phyloP scores from a whole-genome alignment of 2,888 invertebrate species.

The Drosophila buzzatii region DNA sequence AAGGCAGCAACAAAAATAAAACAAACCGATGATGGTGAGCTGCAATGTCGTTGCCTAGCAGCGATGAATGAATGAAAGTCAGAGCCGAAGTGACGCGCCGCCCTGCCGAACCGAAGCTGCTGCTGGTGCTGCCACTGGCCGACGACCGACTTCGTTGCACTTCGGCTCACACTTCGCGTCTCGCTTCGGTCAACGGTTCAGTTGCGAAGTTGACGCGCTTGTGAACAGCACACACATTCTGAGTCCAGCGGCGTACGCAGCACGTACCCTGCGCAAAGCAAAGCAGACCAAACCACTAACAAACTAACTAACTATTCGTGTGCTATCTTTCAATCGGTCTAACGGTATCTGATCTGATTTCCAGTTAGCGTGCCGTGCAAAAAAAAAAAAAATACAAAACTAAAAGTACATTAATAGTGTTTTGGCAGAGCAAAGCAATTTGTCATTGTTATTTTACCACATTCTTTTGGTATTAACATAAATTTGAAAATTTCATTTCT shows the following conservation, averaged over 20 bases:
- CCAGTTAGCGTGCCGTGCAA: slow-evolving; percentile 10
- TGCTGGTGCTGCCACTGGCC: slow-evolving; percentile 57
- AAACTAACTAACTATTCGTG: slow-evolving; percentile 47
- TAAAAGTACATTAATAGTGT: slow-evolving; percentile 10
- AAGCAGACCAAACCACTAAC: slow-evolving; percentile 29
- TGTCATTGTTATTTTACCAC: slow-evolving; percentile 3
- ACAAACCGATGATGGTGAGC: slow-evolving; percentile 21
- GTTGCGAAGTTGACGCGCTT: slow-evolving; percentile 71
- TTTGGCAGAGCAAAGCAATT: slow-evolving; percentile 35
- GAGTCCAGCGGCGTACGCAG: slow-evolving; percentile 35
- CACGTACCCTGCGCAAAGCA: slow-evolving; percentile 19
- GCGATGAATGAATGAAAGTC: slow-evolving; percentile 73
- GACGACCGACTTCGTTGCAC: slow-evolving; percentile 33
- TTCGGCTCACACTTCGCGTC: slow-evolving; percentile 31
- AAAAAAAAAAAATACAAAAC: background rate
- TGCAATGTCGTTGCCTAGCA: slow-evolving; percentile 44
- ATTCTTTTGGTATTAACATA: slow-evolving; percentile 6
- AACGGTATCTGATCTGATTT: slow-evolving; percentile 32
- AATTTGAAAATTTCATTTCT: slow-evolving; percentile 10
- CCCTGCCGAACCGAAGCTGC: slow-evolving; percentile 56
- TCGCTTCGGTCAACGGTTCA: slow-evolving; percentile 50
- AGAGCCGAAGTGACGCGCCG: slow-evolving; percentile 20
- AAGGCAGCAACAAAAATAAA: slow-evolving; percentile 64
- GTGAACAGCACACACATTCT: slow-evolving; percentile 59
- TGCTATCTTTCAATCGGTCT: slow-evolving; percentile 47